phyloP scores from a whole-genome alignment of 2,797 vertebrate genomes.

The Vipera latastei region DNA sequence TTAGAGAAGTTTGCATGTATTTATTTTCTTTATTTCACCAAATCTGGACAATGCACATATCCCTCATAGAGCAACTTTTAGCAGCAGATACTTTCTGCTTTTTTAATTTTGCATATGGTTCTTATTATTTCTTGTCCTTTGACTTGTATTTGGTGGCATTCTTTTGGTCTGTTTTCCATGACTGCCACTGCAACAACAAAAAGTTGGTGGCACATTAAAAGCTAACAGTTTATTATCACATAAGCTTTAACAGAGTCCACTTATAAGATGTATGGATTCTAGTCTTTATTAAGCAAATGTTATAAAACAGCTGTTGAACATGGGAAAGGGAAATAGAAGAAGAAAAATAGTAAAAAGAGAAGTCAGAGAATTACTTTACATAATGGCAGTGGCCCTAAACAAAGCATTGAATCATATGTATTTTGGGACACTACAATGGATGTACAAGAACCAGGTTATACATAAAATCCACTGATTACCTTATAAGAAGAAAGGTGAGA shows the following conservation, averaged over 20 bases:
- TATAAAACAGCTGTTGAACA: neutral
- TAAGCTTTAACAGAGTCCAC: neutral
- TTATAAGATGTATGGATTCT: neutral
- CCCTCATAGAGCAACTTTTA: neutral
- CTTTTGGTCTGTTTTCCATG: slow-evolving; percentile 24
- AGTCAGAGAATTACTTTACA: neutral
- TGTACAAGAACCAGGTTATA: neutral
- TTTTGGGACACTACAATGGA: neutral
- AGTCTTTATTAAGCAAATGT: neutral
- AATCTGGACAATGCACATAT: neutral
- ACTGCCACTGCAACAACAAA: slow-evolving; percentile 37
- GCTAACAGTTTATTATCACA: slow-evolving; percentile 9
- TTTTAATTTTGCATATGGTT: slow-evolving; percentile 40
- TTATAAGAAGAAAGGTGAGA: neutral
- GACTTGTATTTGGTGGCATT: neutral
- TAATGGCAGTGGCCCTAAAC: neutral
- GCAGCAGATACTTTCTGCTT: slow-evolving; percentile 16
- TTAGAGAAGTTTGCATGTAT: neutral
- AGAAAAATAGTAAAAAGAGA: neutral
- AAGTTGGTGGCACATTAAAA: slow-evolving; percentile 8
- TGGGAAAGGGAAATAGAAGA: neutral
- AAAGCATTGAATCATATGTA: neutral
- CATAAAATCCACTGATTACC: neutral
- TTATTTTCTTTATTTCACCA: neutral
- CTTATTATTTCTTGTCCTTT: slow-evolving; percentile 36